Base-by-base conservation (phyloP, 2,888 invertebrate genomes). In the Acanthopleura granulata region DNA sequence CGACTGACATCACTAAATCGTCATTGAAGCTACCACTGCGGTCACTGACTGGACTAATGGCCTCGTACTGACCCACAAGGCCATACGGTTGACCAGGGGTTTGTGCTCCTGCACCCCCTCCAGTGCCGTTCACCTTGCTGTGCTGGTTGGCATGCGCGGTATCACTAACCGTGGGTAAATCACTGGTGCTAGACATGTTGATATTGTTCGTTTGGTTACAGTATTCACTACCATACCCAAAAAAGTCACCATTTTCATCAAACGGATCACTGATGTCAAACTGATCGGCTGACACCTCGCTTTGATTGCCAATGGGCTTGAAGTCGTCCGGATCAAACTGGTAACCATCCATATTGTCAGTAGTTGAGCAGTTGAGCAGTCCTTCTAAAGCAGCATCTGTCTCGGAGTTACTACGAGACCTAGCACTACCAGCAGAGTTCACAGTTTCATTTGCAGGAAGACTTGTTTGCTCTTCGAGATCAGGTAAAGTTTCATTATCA, bases 371-470 rank as follows among this genome's bases (percentile, higher is more conserved):
- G 30, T n/a, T 71, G 16, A 71, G 49, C 1, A 71, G 71, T 18
- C 71, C 71, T 71, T 71, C 71, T n/a, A 71, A 25, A 25, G 71
- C 71, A n/a, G 71, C 49, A 40, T 71, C 71, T 14, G 49, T 49
- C 49, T 71, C 71, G 1, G 71, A 49, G 18, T 49, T 40, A 25
- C 40, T 30, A 1, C 71, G 16, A 14, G 49, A n/a, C 18, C 71
- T 15, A 49, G 14, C 25, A 71, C 40, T 49, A 16, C 30, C 15
- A 49, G 71, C 30, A 71, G n/a, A 14, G 30, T 18, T 18, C 30
- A 16, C n/a, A 18, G 71, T 16, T 29, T 71, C 71, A 25, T 66
- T 66, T 16, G 15, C 14, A 15, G 66, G 22, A 25, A 66, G 22
- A 66, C 30, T 66, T 40, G 40, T 6, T 40, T 40, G 40, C 16